These are phyloP conservation scores for Sebastes goodei DNA, from an alignment of 2,797 vertebrate genomes.

Conservation along the genomic window DNA sequence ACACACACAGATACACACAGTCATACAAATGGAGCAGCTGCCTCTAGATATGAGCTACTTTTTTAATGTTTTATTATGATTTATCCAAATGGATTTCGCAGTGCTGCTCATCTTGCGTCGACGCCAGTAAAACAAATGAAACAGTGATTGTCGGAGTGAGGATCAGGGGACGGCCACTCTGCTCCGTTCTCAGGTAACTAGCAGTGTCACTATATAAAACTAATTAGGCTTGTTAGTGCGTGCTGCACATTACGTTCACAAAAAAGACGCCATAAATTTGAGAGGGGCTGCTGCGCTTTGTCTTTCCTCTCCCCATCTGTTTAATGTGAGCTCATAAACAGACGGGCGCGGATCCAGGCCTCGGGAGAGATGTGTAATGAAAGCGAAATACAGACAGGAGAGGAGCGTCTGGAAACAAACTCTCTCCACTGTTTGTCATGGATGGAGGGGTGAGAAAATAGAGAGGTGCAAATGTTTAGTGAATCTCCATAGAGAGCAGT, in stretches of 20 bases:
- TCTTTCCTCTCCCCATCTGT: constrained; percentile 52
- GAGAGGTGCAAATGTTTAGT: constrained; percentile 42
- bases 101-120: not conserved
- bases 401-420: constrained; percentile 24
- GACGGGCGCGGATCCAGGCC: constrained; percentile 36
- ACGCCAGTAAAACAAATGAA: constrained; percentile 16
- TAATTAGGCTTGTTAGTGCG: constrained; percentile 45
- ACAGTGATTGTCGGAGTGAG: not conserved
- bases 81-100: not conserved
- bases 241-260: constrained; percentile 18
- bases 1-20: not conserved
- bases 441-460: constrained; percentile 44
- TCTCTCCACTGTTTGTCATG: constrained; percentile 54
- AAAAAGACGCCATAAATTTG: constrained; percentile 24
- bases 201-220: constrained; percentile 28
- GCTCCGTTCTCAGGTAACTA: constrained; percentile 31
- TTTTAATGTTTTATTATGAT: constrained; percentile 13
- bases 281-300: constrained; percentile 34
- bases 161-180: not conserved
- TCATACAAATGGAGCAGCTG: not conserved
- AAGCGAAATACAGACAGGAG: constrained; percentile 54
- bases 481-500: constrained; percentile 41
- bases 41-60: not conserved
- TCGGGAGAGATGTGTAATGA: constrained; percentile 54
- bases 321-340: constrained; percentile 61